phyloP scores from a whole-genome alignment of 2,113 vertebrate genomes.

The Meriones unguiculatus region DNA sequence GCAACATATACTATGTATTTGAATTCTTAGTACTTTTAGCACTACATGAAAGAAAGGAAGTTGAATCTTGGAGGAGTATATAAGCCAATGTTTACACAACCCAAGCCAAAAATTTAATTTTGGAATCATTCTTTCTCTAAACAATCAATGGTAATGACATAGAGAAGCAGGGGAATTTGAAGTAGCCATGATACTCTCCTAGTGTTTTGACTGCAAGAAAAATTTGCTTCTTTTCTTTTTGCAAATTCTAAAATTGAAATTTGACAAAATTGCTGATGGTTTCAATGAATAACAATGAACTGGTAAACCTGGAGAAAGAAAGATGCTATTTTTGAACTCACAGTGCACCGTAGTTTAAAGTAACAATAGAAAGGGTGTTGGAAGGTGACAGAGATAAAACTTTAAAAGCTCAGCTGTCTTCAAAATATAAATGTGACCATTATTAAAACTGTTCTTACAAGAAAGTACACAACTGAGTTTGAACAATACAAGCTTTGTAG shows the following conservation, averaged over 20 bases:
- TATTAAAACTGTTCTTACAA: neutral
- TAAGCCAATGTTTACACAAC: neutral
- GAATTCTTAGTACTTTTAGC: neutral
- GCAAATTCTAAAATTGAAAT: neutral
- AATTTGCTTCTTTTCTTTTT: neutral
- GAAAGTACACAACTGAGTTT: neutral
- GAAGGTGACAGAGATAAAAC: neutral
- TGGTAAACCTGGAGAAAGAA: neutral
- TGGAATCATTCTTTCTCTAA: neutral
- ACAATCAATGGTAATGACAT: neutral
- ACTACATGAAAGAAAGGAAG: neutral
- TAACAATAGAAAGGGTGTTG: neutral
- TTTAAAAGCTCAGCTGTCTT: neutral
- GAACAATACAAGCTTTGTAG: neutral
- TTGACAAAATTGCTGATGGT: neutral
- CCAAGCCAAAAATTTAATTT: neutral
- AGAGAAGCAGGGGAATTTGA: neutral
- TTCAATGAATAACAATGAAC: neutral
- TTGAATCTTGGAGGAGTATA: neutral
- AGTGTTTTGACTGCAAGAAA: neutral
- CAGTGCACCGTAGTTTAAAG: neutral
- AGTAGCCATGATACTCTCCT: neutral
- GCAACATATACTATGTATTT: neutral
- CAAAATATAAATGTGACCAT: neutral
- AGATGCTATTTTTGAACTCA: neutral